These are phyloP conservation scores for Mechanitis messenoides DNA, from an alignment of 2,888 invertebrate genomes.

Conservation along the genomic window DNA sequence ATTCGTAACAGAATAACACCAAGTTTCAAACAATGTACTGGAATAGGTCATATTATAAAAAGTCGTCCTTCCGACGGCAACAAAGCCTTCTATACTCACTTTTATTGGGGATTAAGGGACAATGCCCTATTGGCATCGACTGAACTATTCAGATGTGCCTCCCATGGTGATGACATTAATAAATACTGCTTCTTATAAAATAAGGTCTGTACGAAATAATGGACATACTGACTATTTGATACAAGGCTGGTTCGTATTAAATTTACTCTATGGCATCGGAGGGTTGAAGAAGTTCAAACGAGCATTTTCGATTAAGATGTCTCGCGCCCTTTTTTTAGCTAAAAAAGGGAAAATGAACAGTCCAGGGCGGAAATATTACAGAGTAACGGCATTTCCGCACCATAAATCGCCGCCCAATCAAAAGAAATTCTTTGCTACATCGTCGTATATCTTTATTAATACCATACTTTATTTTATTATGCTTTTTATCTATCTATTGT, in stretches of 20 bases:
- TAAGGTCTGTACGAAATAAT: neutral
- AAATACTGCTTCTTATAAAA: neutral
- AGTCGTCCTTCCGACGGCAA: neutral
- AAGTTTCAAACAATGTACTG: too few species aligned
- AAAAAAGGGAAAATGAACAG: constrained; percentile 75
- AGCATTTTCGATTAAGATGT: constrained; percentile 66
- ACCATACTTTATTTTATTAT: constrained; percentile 73
- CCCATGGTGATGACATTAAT: constrained; percentile 14
- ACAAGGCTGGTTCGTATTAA: constrained; percentile 6
- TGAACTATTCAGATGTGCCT: constrained; percentile 8
- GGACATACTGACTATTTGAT: constrained; percentile 4
- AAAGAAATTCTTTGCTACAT: constrained; percentile 61
- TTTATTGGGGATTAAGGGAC: constrained; percentile 13
- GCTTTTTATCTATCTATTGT: constrained; percentile 66
- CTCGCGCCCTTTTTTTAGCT: constrained; percentile 74
- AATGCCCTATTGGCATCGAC: constrained; percentile 7
- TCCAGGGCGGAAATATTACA: constrained; percentile 74
- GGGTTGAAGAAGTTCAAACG: constrained; percentile 35
- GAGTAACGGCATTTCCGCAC: constrained; percentile 76
- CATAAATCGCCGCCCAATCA: constrained; percentile 76
- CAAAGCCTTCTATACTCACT: constrained; percentile 6
- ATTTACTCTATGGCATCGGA: constrained; percentile 24
- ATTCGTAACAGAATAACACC: too few species aligned
- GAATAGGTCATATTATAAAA: neutral
- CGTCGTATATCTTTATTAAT: constrained; percentile 72